Base-by-base conservation (phyloP, 1,140 invertebrate species). In the Cheumatopsyche charites region DNA sequence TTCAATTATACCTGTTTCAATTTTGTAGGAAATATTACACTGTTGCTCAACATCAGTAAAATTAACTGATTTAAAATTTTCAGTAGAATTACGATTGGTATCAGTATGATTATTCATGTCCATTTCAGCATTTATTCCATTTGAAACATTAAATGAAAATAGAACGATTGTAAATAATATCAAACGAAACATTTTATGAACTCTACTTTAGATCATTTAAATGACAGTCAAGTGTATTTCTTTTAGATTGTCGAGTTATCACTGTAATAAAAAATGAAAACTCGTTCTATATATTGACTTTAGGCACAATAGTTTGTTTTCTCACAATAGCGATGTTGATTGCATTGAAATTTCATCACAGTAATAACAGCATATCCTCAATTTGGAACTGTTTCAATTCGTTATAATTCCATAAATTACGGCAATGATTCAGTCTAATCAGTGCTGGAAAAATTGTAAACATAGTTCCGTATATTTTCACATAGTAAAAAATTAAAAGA, bases 351-450 rank as follows among this genome's bases (percentile, higher is more conserved):
- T 41, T 62, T n/a, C 23, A 29, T 36, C 15, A 13, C 6, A 6
- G 23, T 29, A 63, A 41, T 63, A 21, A 19, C 29, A 17, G 11
- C n/a, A 23, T 41, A 63, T 63, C 62, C 29, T n/a, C 62, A 63
- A 42, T 63, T 45, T 41, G 62, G 9, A 63, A 21, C 29, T 36
- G 29, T 36, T 36, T 36, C 9, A 36, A 36, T 36, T 36, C 9
- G 29, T 36, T 36, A 36, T 36, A 36, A 36, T 36, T 36, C 29
- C 9, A 36, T 4, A 36, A 36, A 4, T 36, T 4, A 3, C 29
- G 9, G 3, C 9, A 36, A 4, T 36, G 29, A 36, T 36, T 9
- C 3, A 36, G 9, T 4, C 29, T 4, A 36, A 36, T 36, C 9
- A 36, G 29, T n/a, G n/a, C n/a, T n/a, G 9, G 29, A 36, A 3